Evolutionary conservation across 2,113 vertebrate genomes (phyloP).

Genomic region (Myotis brandtii): DNA sequence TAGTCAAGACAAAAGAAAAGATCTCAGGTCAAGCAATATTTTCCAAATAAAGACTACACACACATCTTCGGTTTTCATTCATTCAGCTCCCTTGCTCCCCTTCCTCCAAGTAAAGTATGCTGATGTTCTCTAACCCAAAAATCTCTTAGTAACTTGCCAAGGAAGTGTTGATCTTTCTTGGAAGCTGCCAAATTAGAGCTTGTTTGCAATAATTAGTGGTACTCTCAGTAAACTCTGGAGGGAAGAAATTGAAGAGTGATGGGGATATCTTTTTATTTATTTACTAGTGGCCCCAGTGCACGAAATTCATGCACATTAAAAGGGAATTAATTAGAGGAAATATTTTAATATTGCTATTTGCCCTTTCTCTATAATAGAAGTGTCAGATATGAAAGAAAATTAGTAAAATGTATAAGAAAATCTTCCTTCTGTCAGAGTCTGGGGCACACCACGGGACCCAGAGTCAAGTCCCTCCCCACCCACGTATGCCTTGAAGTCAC

Average conservation of each 20-base stretch:
- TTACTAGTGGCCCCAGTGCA: too few species aligned
- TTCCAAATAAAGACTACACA: constrained; percentile 20
- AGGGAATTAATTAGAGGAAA: too few species aligned
- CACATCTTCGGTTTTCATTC: not conserved
- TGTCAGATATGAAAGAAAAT: too few species aligned
- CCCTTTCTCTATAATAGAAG: too few species aligned
- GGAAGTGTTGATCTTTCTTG: constrained; percentile 53
- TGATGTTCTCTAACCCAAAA: constrained; percentile 52
- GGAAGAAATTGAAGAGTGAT: constrained; percentile 1
- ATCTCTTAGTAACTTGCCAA: constrained; percentile 67
- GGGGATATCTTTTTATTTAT: constrained; percentile 4
- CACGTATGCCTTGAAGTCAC: too few species aligned
- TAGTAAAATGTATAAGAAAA: too few species aligned
- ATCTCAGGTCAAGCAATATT: not conserved
- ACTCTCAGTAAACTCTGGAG: not conserved
- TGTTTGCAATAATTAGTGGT: constrained; percentile 56
- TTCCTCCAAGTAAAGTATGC: not conserved
- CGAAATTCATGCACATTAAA: too few species aligned
- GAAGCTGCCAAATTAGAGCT: constrained; percentile 62
- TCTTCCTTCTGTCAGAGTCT: too few species aligned
- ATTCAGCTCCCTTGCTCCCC: constrained; percentile 32
- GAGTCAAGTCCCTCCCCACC: too few species aligned
- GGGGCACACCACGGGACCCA: too few species aligned
- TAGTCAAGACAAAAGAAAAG: not conserved
- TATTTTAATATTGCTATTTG: too few species aligned